phyloP scores from a whole-genome alignment of 2,888 invertebrate genomes.

The Labia minor region DNA sequence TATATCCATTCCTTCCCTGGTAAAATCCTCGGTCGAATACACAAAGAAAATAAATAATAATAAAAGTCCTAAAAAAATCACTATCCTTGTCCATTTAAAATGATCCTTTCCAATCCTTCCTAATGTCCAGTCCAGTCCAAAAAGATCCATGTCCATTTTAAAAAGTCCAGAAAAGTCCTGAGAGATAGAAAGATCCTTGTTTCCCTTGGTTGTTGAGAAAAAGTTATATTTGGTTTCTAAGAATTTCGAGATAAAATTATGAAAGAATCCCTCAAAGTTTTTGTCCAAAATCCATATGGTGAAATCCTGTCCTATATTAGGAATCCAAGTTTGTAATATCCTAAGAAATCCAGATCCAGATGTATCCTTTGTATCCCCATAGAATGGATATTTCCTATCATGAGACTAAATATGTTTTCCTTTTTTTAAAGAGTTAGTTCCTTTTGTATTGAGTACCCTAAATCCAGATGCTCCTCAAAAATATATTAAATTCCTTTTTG shows the following conservation, averaged over 20 bases:
- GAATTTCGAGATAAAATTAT: not conserved
- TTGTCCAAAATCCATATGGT: not conserved
- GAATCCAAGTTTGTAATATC: not conserved
- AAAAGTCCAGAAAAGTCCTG: not conserved
- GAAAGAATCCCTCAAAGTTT: not conserved
- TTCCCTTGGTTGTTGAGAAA: not conserved
- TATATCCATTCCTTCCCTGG: no score
- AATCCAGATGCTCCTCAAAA: not conserved
- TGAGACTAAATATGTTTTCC: not conserved
- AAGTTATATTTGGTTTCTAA: not conserved
- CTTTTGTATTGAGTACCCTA: not conserved
- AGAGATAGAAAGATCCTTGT: not conserved
- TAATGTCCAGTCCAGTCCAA: not conserved
- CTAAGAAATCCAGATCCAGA: conserved; percentile 2
- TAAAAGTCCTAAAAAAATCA: not conserved
- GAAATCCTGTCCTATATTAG: not conserved
- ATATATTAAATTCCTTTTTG: not conserved
- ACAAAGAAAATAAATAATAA: not conserved
- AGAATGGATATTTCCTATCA: not conserved
- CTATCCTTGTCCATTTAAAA: not conserved
- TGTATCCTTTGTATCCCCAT: not conserved
- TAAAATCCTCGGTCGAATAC: not conserved
- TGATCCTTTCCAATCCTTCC: not conserved
- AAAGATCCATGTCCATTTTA: not conserved
- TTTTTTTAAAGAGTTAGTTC: not conserved